Conservation (phyloP, 2,113 vertebrate species). For the Micromys minutus region DNA sequence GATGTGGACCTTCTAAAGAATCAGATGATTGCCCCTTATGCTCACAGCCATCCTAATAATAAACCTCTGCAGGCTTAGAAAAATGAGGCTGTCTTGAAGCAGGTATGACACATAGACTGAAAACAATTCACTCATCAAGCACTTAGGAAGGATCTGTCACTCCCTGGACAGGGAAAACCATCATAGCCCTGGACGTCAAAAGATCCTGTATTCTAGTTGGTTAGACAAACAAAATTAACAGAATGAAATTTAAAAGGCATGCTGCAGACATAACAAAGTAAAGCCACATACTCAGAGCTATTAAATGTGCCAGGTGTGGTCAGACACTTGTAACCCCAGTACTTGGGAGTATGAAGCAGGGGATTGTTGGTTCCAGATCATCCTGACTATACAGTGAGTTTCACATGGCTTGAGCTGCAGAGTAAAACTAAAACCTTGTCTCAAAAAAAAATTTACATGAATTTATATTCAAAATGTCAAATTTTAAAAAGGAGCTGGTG, state of each 20-base stretch:
- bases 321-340: not conserved
- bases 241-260: not conserved
- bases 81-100: slow-evolving; percentile 14
- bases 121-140: not conserved
- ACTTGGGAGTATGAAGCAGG: not conserved
- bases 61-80: not conserved
- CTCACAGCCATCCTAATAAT: not conserved
- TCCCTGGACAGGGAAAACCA: not conserved
- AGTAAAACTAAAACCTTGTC: not conserved
- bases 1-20: not conserved
- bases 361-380: not conserved
- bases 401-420: not conserved
- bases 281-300: not conserved
- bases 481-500: not conserved
- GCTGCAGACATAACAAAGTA: not conserved
- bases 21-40: not conserved
- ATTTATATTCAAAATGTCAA: not conserved
- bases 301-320: not conserved
- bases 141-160: not conserved
- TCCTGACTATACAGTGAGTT: not conserved
- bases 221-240: not conserved
- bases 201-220: not conserved
- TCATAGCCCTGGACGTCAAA: not conserved
- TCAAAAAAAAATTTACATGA: too few relatives aligned
- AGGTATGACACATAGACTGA: not conserved